A percentile compares a stretch with the other conserved stretches of the same genome.
Conservation (phyloP, 2,888 invertebrate genomes). For the Phrixothrix hirtus region DNA sequence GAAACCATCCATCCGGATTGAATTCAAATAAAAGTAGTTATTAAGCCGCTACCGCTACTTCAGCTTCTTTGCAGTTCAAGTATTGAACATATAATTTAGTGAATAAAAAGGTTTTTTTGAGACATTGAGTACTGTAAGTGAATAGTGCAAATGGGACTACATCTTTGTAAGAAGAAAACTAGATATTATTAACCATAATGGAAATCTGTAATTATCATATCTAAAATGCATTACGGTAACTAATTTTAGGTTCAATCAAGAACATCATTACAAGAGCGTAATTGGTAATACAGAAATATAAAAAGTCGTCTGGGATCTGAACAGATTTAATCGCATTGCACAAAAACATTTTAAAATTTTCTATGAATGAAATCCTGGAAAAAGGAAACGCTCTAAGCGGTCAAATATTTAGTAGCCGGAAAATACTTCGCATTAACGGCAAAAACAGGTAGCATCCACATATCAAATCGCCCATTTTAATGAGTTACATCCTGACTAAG, state of each 20-base stretch:
- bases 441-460: constrained; percentile 26
- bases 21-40: not conserved
- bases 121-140: no score
- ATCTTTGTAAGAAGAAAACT: no score
- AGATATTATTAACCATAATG: not conserved
- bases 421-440: constrained; percentile 12
- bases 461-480: constrained; percentile 35
- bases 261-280: not conserved
- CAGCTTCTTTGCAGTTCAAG: no score
- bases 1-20: not conserved
- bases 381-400: constrained; percentile 16
- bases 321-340: not conserved
- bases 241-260: not conserved
- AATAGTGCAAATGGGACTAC: no score
- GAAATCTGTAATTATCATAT: not conserved
- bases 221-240: not conserved
- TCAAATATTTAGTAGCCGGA: constrained; percentile 16
- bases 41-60: no score
- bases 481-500: constrained; percentile 39
- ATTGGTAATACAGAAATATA: not conserved
- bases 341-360: constrained; percentile 3
- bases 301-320: not conserved
- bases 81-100: no score
- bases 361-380: constrained; percentile 14
- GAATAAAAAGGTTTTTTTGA: no score